Evolutionary conservation across 2,888 invertebrate species (phyloP).

Genomic region (Xestia rhomboidea): DNA sequence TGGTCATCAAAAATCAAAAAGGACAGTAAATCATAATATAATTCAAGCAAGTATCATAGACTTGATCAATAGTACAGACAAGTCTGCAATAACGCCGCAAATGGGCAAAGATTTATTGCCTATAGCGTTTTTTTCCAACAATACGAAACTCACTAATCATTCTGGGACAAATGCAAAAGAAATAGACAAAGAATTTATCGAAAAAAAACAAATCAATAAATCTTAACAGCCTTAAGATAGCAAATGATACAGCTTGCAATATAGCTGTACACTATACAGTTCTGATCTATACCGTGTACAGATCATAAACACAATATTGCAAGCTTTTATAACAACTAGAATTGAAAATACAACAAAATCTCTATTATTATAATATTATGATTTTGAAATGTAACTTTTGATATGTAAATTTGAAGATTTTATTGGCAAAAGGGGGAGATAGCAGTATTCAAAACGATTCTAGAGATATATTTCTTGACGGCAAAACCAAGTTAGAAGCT

Average conservation of each 20-base stretch:
- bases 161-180: neutral
- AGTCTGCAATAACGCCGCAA: neutral
- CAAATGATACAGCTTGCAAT: neutral
- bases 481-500: no score
- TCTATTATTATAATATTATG: neutral
- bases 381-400: neutral
- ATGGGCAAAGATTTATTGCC: slow-evolving; percentile 3
- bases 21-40: neutral
- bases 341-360: neutral
- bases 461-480: no score
- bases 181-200: neutral
- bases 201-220: neutral
- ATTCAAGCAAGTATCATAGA: neutral
- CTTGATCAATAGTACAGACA: slow-evolving; percentile 18
- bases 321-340: neutral
- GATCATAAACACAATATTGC: neutral
- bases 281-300: no score
- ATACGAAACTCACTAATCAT: slow-evolving; percentile 12
- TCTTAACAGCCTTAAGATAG: neutral
- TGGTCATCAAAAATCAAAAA: slow-evolving; percentile 5
- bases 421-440: neutral
- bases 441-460: neutral
- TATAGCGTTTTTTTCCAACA: slow-evolving; percentile 20
- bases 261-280: neutral
- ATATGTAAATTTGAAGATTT: neutral